Evolutionary conservation across 2,797 vertebrate species (phyloP).

Genomic region (Pseudochirops corinnae): DNA sequence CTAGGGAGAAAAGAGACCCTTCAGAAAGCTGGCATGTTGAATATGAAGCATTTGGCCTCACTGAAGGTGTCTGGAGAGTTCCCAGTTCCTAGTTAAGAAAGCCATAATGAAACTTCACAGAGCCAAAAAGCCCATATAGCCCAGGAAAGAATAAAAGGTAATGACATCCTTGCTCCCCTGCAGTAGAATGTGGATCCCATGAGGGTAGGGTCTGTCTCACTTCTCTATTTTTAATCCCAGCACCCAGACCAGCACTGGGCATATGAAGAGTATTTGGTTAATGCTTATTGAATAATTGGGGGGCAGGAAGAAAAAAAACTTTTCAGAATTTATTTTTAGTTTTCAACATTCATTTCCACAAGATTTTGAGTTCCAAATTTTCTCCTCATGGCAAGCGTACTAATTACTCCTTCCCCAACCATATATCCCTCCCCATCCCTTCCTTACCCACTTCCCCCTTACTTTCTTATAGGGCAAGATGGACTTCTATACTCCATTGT

Average conservation of each 20-base stretch:
- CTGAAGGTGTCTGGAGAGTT: background rate
- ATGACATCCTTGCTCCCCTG: background rate
- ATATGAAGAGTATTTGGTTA: background rate
- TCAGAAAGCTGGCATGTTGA: background rate
- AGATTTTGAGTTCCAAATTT: too few relatives aligned
- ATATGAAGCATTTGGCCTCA: background rate
- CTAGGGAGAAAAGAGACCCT: background rate
- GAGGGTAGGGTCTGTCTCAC: background rate
- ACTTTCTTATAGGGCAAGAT: too few relatives aligned
- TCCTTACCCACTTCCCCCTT: too few relatives aligned
- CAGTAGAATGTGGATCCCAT: background rate
- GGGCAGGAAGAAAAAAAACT: background rate
- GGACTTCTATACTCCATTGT: too few relatives aligned
- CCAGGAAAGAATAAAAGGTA: background rate
- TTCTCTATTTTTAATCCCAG: background rate
- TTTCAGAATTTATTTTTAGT: too few relatives aligned
- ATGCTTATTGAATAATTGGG: background rate
- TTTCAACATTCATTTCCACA: too few relatives aligned
- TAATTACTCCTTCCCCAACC: too few relatives aligned
- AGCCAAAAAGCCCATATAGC: background rate
- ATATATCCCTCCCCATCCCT: too few relatives aligned
- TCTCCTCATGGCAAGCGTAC: too few relatives aligned
- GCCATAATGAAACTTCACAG: background rate
- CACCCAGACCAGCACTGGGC: background rate
- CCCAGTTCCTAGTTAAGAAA: background rate